Evolutionary conservation across 2,888 invertebrate species (phyloP), one percentile per base, ranked within the genome.

Genomic region (Bombyx huttoni): DNA sequence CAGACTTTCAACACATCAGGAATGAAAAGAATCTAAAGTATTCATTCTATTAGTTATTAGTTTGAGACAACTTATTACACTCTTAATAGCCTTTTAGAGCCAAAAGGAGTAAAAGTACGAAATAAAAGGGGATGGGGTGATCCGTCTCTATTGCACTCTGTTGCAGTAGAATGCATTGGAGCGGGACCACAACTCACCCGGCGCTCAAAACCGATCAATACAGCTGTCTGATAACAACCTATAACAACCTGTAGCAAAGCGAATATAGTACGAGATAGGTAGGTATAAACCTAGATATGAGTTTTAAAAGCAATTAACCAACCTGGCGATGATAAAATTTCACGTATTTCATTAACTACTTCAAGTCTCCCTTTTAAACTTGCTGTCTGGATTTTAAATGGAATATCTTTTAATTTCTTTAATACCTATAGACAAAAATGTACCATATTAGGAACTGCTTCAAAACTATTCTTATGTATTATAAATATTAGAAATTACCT

Each of bases 251-350:
- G 47, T 50, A 49, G 13, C 40, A 10, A 45, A 33, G 7, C 12
- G 12, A 1, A 8, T 5, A 40, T 3, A 40, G 8, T 12, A 40
- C 40, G 24, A 24, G 24, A 24, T 24, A 24, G 5, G 24, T 24
- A 24, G 5, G 24, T 40, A 8, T 7, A 40, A 3, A 40, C 9
- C 10, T 24, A 50, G 48, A 51, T n/a, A 34, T 34, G n/a, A 50
- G 24, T 49, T 54, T 33, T 12, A 13, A 8, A 46, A 34, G 12
- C 46, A 45, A 48, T 52, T 52, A 54, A 46, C 55, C 48, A 60
- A 96, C 96, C 94, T 83, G 93, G 91, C 75, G 93, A 91, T 69
- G 91, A 89, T 74, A 95, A 88, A 75, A 94, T 91, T 78, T 90
- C 86, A 68, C 90, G 90, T 75, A 94, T 92, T 87, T 92, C 91